A percentile compares a stretch with the other conserved stretches of the same genome.
Conservation (phyloP, 2,113 vertebrate genomes). For the Herpetotheres cachinnans region DNA sequence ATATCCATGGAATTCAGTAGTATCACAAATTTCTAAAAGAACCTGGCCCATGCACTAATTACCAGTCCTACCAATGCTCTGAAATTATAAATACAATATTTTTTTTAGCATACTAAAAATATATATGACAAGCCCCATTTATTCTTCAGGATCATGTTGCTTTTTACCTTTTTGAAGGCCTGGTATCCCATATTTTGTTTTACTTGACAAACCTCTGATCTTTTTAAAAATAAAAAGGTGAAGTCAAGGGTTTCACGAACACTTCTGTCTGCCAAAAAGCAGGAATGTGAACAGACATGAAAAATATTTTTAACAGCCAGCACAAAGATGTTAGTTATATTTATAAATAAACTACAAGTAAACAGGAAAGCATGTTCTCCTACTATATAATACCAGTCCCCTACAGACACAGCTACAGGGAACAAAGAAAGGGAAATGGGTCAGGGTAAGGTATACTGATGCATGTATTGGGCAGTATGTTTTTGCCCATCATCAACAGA, state of each 20-base stretch:
- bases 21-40: neutral
- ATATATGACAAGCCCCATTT: neutral
- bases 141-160: neutral
- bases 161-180: neutral
- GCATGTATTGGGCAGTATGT: neutral
- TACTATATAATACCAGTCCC: neutral
- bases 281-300: neutral
- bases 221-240: neutral
- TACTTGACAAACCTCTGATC: neutral
- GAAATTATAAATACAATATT: neutral
- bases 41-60: neutral
- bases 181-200: neutral
- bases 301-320: neutral
- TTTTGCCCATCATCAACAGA: neutral
- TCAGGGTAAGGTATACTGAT: neutral
- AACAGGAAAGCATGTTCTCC: neutral
- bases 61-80: neutral
- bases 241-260: neutral
- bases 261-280: neutral
- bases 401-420: neutral
- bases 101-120: neutral
- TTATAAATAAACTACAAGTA: neutral
- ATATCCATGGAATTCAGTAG: neutral
- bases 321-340: neutral
- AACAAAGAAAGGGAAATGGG: neutral